phyloP scores from a whole-genome alignment of 2,888 invertebrate species.

The Lymantria dispar region DNA sequence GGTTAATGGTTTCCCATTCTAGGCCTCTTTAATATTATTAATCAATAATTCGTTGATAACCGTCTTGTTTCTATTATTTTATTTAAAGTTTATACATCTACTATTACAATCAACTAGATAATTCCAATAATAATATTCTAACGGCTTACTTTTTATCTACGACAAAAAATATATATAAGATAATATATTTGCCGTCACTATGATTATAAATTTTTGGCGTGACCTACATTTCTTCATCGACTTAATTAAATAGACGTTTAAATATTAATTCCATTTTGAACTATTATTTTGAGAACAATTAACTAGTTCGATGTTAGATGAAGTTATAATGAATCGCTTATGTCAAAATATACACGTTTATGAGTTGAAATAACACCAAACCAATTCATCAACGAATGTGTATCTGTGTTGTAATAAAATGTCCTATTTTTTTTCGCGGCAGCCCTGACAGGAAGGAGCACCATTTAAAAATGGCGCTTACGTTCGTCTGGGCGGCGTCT shows the following conservation, averaged over 20 bases:
- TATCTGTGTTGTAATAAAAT: slow-evolving; percentile 20
- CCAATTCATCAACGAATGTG: slow-evolving; percentile 10
- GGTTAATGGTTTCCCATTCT: slow-evolving; percentile 2
- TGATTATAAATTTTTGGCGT: slow-evolving; percentile 7
- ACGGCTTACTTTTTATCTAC: slow-evolving; percentile 25
- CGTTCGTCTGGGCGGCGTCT: slow-evolving; percentile 67
- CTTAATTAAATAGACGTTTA: slow-evolving; percentile 17
- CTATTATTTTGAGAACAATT: slow-evolving; percentile 4
- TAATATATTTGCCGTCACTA: slow-evolving; percentile 28
- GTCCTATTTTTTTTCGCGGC: slow-evolving; percentile 30
- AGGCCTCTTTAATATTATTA: slow-evolving; percentile 14
- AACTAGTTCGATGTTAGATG: background rate
- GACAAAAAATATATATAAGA: slow-evolving; percentile 30
- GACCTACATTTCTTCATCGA: slow-evolving; percentile 8
- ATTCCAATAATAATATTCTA: slow-evolving; percentile 25
- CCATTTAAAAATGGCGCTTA: slow-evolving; percentile 64
- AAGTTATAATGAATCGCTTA: too few species aligned
- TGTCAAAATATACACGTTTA: slow-evolving; percentile 4
- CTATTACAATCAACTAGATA: slow-evolving; percentile 20
- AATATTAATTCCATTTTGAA: too few species aligned
- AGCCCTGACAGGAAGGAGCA: slow-evolving; percentile 58
- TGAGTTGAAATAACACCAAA: background rate
- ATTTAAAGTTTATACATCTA: slow-evolving; percentile 9
- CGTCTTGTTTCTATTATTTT: slow-evolving; percentile 4
- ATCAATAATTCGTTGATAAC: slow-evolving; percentile 15